Conservation (phyloP, 64 coral and sea anemone species). For the Platygyra sinensis region DNA sequence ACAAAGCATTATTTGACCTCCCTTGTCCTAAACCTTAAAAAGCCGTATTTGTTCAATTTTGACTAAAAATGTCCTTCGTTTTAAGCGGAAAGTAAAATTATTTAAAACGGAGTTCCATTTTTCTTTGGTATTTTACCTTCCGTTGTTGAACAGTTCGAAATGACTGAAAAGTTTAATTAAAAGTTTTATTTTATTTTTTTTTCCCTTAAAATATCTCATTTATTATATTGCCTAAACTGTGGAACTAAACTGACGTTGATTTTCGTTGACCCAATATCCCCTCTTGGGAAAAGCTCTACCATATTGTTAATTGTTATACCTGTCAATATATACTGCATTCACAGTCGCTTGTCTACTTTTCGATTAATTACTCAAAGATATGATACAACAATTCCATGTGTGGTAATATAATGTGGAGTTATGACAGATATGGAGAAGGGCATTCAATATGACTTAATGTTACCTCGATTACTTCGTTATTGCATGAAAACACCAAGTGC, state of each 20-base stretch:
- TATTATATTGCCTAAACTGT: conserved; percentile 49
- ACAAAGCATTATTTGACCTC: conserved; percentile 44
- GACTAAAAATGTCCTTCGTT: not conserved
- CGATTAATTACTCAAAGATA: conserved; percentile 14
- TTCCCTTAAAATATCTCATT: conserved; percentile 17
- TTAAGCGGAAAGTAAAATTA: not conserved
- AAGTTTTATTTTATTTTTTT: not conserved
- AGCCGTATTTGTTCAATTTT: conserved; percentile 31
- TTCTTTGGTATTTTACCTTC: not conserved
- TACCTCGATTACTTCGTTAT: not conserved
- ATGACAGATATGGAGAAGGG: not conserved
- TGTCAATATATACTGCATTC: conserved; percentile 24
- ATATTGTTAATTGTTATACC: conserved; percentile 47
- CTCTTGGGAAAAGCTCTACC: conserved; percentile 26
- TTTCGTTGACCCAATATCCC: conserved; percentile 5
- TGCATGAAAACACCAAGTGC: not conserved
- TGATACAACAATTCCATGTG: conserved; percentile 17
- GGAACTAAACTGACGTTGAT: conserved; percentile 10
- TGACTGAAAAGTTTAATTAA: not conserved
- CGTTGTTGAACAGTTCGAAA: not conserved
- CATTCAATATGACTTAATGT: not conserved
- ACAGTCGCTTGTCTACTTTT: conserved; percentile 37
- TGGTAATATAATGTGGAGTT: not conserved
- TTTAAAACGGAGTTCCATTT: not conserved
- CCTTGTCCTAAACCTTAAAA: conserved; percentile 24